phyloP scores from a whole-genome alignment of 1,140 invertebrate species.

The Hyphantria cunea region DNA sequence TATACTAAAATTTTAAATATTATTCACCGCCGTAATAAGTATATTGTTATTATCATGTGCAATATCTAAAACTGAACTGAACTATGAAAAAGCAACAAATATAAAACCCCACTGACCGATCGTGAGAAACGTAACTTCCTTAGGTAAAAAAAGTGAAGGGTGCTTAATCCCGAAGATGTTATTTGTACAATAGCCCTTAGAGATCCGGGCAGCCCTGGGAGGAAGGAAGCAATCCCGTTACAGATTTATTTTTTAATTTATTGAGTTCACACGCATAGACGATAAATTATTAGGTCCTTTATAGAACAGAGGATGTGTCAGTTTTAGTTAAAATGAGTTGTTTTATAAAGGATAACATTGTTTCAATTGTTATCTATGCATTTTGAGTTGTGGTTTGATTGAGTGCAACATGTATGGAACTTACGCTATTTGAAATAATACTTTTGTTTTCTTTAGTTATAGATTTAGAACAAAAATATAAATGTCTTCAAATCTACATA shows the following conservation, averaged over 20 bases:
- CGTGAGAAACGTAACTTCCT: conserved; percentile 22
- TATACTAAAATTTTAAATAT: too few species aligned
- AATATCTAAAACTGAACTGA: too few species aligned
- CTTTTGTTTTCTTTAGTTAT: too few species aligned
- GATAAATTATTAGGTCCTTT: conserved; percentile 2
- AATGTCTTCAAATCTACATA: too few species aligned
- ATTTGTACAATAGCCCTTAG: conserved; percentile 43
- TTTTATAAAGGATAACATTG: neutral
- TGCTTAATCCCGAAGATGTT: conserved; percentile 22
- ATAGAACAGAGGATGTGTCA: conserved; percentile 9
- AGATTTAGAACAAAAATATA: too few species aligned
- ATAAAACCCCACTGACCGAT: conserved; percentile 8
- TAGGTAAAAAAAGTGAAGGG: conserved; percentile 21
- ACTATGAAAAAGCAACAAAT: too few species aligned
- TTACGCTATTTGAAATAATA: too few species aligned
- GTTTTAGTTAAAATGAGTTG: neutral
- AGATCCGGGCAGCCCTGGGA: conserved; percentile 22
- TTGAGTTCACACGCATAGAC: conserved; percentile 48
- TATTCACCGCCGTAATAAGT: too few species aligned
- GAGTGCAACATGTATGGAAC: too few species aligned
- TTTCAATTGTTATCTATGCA: too few species aligned
- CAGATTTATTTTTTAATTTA: conserved; percentile 35
- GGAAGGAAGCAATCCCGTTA: conserved; percentile 57
- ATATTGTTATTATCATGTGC: too few species aligned
- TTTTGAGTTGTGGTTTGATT: too few species aligned